phyloP scores from a whole-genome alignment of 2,888 invertebrate genomes.

The Acanthopleura granulata region DNA sequence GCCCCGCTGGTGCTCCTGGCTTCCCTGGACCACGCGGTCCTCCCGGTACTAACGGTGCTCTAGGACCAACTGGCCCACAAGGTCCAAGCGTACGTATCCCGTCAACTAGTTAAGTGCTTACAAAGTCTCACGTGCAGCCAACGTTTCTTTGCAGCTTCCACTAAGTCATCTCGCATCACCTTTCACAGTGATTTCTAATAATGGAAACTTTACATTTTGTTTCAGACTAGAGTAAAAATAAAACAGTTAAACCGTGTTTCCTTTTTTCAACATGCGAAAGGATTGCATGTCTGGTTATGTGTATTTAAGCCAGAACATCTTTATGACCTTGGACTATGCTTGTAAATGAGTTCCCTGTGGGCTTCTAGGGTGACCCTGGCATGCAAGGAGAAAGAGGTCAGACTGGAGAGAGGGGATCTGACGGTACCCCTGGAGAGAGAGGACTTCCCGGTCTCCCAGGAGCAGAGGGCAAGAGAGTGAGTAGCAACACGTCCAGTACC shows the following conservation, averaged over 20 bases:
- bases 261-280: too few species aligned
- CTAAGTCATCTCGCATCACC: too few species aligned
- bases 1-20: conserved; percentile 65
- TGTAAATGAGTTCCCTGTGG: not conserved
- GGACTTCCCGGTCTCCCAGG: conserved; percentile 58
- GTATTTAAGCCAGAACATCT: too few species aligned
- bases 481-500: conserved; percentile 20
- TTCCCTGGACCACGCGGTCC: conserved; percentile 53
- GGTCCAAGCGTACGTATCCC: conserved; percentile 44
- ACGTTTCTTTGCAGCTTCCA: not conserved
- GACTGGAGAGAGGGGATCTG: conserved; percentile 69
- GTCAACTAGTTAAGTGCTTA: not conserved
- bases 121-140: not conserved
- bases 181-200: too few species aligned
- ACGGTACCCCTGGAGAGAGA: conserved; percentile 51
- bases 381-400: conserved; percentile 45
- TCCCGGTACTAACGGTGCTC: conserved; percentile 36
- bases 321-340: too few species aligned
- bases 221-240: too few species aligned
- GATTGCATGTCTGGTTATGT: too few species aligned
- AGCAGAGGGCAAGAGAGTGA: conserved; percentile 55
- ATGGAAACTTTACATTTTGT: too few species aligned
- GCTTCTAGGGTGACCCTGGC: conserved; percentile 46
- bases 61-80: conserved; percentile 35
- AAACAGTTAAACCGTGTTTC: too few species aligned